Conservation (phyloP, 2,888 invertebrate genomes). For the Globia sparganii region DNA sequence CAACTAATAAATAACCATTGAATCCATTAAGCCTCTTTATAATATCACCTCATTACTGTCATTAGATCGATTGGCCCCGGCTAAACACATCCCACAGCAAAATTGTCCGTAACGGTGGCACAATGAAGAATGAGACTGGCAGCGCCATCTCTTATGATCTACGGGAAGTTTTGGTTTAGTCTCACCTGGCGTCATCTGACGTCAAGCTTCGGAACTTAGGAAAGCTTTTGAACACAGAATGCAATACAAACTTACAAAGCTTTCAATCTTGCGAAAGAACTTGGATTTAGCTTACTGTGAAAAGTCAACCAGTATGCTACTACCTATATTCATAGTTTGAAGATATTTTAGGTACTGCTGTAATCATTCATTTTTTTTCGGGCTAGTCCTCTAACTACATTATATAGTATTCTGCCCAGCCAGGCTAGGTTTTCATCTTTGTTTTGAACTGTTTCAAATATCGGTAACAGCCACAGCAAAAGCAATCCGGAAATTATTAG, state of each 20-base stretch:
- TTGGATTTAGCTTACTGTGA: neutral
- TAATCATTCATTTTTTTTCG: neutral
- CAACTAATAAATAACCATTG: constrained; percentile 18
- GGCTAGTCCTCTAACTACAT: neutral
- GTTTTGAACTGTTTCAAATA: neutral
- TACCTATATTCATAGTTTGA: neutral
- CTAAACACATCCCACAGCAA: constrained; percentile 31
- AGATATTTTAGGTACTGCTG: neutral
- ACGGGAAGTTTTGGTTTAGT: constrained; percentile 48
- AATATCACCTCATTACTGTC: constrained; percentile 36
- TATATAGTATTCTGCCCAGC: neutral
- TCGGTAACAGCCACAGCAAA: neutral
- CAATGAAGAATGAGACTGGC: constrained; percentile 63
- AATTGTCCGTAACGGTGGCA: neutral
- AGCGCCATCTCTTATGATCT: constrained; percentile 76
- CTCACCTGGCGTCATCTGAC: constrained; percentile 72
- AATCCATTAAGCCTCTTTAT: constrained; percentile 22
- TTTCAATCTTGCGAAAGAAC: constrained; percentile 1
- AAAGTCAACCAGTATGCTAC: too few relatives aligned
- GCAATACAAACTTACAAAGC: neutral
- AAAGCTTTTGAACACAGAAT: constrained; percentile 20
- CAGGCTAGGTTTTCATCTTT: neutral
- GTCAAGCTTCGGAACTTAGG: constrained; percentile 69
- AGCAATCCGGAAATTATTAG: neutral
- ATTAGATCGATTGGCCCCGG: constrained; percentile 34